Conservation (phyloP, 2,888 invertebrate species). For the Rutpela maculata region DNA sequence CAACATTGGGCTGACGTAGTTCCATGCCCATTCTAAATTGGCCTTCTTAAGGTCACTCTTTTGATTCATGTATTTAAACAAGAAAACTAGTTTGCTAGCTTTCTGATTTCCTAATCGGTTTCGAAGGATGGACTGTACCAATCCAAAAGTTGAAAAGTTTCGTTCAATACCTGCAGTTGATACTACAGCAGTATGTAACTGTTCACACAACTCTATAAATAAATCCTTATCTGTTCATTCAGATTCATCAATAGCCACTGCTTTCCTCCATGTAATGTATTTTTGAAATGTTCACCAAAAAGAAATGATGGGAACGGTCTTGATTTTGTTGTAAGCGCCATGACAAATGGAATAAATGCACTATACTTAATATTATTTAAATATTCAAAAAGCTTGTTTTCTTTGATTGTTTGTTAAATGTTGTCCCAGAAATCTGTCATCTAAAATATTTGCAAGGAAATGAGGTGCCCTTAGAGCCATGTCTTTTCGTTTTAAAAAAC, state of each 20-base stretch:
- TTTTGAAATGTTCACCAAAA: conserved; percentile 47
- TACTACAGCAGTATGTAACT: conserved; percentile 32
- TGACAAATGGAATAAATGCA: conserved; percentile 42
- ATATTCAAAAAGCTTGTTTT: conserved; percentile 43
- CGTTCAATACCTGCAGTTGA: conserved; percentile 31
- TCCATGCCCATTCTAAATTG: too few species aligned
- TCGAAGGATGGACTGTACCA: too few species aligned
- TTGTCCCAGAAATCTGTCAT: too few species aligned
- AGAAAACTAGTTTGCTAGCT: too few species aligned
- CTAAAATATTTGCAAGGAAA: too few species aligned
- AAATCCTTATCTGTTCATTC: conserved; percentile 40
- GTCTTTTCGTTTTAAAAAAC: too few species aligned
- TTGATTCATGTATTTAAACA: too few species aligned
- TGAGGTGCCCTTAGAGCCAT: too few species aligned
- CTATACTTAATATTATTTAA: conserved; percentile 38
- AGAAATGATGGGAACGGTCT: not conserved
- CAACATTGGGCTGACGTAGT: too few species aligned
- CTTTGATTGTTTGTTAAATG: conserved; percentile 20
- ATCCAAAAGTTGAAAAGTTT: too few species aligned
- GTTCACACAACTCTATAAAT: conserved; percentile 36
- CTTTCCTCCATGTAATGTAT: conserved; percentile 46
- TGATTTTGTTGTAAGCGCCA: conserved; percentile 16
- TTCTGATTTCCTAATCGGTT: too few species aligned
- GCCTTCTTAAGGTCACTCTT: too few species aligned
- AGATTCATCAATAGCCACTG: conserved; percentile 15